phyloP scores from a whole-genome alignment of 1,140 invertebrate genomes.

The Hypsibius dujardini region DNA sequence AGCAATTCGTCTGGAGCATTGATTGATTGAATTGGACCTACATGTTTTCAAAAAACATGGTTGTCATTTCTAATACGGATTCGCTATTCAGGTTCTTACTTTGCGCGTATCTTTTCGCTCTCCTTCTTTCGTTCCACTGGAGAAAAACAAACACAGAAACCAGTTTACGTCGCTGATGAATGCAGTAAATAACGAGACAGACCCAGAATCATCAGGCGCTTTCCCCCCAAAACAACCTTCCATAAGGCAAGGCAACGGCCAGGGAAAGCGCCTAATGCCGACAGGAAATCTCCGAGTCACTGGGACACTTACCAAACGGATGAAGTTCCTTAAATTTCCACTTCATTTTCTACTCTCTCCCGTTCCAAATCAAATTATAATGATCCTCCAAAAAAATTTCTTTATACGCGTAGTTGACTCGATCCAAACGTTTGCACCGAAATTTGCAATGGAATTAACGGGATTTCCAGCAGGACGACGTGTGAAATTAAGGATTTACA shows the following conservation, averaged over 20 bases:
- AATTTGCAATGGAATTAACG: not conserved
- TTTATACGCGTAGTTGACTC: too few species aligned
- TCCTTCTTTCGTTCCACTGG: slow-evolving; percentile 35
- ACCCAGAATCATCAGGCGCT: too few species aligned
- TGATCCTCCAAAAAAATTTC: too few species aligned
- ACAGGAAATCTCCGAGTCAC: not conserved
- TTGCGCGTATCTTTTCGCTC: slow-evolving; percentile 34
- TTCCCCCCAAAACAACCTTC: too few species aligned
- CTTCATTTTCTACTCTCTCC: slow-evolving; percentile 16
- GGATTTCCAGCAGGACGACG: not conserved
- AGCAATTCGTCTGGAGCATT: not conserved
- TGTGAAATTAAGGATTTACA: not conserved
- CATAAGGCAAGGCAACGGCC: too few species aligned
- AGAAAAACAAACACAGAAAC: slow-evolving; percentile 25
- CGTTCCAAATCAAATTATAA: not conserved
- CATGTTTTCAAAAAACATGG: not conserved
- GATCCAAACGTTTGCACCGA: not conserved
- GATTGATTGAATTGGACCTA: not conserved
- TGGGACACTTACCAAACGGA: not conserved
- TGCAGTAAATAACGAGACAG: not conserved
- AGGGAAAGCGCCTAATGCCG: too few species aligned
- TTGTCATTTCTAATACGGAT: not conserved
- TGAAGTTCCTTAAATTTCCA: slow-evolving; percentile 16
- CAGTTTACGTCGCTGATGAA: not conserved
- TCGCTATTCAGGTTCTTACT: slow-evolving; percentile 27